phyloP scores from a whole-genome alignment of 1,140 invertebrate genomes.

The Drosophila ironensis region DNA sequence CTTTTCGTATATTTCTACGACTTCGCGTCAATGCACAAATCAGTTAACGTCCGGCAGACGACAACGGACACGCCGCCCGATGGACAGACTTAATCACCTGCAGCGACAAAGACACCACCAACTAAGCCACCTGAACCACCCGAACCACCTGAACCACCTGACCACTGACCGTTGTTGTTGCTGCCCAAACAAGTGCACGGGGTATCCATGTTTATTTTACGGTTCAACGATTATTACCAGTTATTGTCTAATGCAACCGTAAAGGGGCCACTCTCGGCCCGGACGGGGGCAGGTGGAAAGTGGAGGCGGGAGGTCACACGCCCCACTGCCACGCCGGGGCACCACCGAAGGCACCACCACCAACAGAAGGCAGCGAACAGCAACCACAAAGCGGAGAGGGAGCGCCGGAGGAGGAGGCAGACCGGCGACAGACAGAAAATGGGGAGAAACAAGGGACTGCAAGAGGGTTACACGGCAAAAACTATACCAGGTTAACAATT shows the following conservation, averaged over 20 bases:
- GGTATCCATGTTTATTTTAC: conserved; percentile 80
- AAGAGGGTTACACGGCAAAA: conserved; percentile 5
- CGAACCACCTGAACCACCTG: conserved; percentile 51
- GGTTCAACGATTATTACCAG: conserved; percentile 80
- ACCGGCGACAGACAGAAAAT: conserved; percentile 18
- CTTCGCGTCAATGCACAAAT: conserved; percentile 78
- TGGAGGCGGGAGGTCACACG: conserved; percentile 10
- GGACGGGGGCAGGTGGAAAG: conserved; percentile 1
- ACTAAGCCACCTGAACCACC: conserved; percentile 27
- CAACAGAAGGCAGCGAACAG: conserved; percentile 28
- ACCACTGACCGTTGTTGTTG: conserved; percentile 44
- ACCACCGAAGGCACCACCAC: not conserved
- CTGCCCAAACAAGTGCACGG: conserved; percentile 74
- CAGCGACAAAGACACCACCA: conserved; percentile 48
- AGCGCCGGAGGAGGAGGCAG: conserved; percentile 1
- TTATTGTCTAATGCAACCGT: conserved; percentile 74
- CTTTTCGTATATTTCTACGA: conserved; percentile 75
- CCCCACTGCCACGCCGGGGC: conserved; percentile 7
- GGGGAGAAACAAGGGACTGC: not conserved
- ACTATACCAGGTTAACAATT: conserved; percentile 5
- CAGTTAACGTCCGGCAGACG: conserved; percentile 70
- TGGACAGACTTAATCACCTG: conserved; percentile 42
- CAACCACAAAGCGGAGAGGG: conserved; percentile 49
- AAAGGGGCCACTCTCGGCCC: conserved; percentile 48
- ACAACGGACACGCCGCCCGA: conserved; percentile 2